Conservation (phyloP, 2,113 vertebrate genomes). For the Nerophis lumbriciformis region DNA sequence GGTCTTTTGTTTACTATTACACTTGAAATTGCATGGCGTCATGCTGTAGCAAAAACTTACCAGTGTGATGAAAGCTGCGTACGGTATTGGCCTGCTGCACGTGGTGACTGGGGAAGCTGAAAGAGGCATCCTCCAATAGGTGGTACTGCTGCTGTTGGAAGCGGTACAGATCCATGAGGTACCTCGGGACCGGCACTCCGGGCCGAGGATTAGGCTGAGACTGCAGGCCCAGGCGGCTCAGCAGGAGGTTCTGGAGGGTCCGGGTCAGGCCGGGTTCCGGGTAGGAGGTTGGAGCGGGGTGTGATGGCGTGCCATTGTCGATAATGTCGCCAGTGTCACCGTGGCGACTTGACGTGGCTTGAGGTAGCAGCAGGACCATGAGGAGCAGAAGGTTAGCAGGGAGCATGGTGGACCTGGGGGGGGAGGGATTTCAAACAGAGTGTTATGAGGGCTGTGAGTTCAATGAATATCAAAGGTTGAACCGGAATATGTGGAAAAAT, state of each 20-base stretch:
- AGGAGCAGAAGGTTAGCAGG: slow-evolving; percentile 78
- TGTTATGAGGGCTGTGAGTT: too few relatives aligned
- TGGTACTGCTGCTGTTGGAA: slow-evolving; percentile 75
- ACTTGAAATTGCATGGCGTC: not conserved
- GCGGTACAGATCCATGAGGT: slow-evolving; percentile 76
- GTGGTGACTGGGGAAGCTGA: slow-evolving; percentile 70
- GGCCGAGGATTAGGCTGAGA: slow-evolving; percentile 67
- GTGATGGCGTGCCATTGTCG: slow-evolving; percentile 50
- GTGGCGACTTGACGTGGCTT: slow-evolving; percentile 70
- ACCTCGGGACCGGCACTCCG: slow-evolving; percentile 64
- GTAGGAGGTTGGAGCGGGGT: slow-evolving; percentile 11
- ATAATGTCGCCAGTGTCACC: slow-evolving; percentile 54
- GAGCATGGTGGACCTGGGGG: slow-evolving; percentile 76
- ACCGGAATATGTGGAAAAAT: too few relatives aligned
- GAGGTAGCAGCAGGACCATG: slow-evolving; percentile 77
- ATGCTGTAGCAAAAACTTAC: slow-evolving; percentile 41
- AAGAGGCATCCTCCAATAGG: slow-evolving; percentile 66
- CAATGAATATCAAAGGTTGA: too few relatives aligned
- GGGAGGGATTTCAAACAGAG: not conserved
- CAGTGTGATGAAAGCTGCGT: slow-evolving; percentile 75
- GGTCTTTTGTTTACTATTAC: not conserved
- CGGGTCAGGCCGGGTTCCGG: slow-evolving; percentile 61
- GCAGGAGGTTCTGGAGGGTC: slow-evolving; percentile 63
- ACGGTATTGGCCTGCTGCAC: slow-evolving; percentile 75
- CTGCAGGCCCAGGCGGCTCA: slow-evolving; percentile 64